Conservation (phyloP, 2,797 vertebrate species). For the Zalophus californianus region DNA sequence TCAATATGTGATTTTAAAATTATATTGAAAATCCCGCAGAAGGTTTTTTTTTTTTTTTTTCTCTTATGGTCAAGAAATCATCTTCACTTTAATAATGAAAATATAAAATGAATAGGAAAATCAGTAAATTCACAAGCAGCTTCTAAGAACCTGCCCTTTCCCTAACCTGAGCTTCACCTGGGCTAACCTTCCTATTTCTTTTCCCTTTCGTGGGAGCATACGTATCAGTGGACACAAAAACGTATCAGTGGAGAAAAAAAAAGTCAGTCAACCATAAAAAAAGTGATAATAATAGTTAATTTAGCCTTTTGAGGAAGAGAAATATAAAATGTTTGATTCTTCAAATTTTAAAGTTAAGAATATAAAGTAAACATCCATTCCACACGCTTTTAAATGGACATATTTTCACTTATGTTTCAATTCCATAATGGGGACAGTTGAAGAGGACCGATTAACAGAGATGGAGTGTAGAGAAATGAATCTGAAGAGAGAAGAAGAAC, state of each 20-base stretch:
- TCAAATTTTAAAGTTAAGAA: conserved; percentile 2
- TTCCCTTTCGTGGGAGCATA: background rate
- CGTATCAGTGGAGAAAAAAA: background rate
- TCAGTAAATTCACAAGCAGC: background rate
- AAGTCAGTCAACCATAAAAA: background rate
- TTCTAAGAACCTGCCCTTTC: background rate
- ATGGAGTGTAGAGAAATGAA: background rate
- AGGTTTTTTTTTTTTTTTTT: background rate
- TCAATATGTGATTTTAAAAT: background rate
- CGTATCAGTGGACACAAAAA: background rate
- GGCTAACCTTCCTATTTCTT: background rate
- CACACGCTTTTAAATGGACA: background rate
- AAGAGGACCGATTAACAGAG: conserved; percentile 12
- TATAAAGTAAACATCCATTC: background rate
- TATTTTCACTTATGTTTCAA: background rate
- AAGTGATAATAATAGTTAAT: background rate
- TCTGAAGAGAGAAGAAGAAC: background rate
- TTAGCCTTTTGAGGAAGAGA: background rate
- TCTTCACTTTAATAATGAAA: background rate
- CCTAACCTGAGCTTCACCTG: background rate
- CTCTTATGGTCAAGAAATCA: background rate
- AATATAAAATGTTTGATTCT: background rate
- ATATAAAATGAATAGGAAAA: background rate
- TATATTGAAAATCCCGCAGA: background rate
- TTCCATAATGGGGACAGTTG: background rate